phyloP scores from a whole-genome alignment of 2,888 invertebrate genomes.

The Aethes cnicana region DNA sequence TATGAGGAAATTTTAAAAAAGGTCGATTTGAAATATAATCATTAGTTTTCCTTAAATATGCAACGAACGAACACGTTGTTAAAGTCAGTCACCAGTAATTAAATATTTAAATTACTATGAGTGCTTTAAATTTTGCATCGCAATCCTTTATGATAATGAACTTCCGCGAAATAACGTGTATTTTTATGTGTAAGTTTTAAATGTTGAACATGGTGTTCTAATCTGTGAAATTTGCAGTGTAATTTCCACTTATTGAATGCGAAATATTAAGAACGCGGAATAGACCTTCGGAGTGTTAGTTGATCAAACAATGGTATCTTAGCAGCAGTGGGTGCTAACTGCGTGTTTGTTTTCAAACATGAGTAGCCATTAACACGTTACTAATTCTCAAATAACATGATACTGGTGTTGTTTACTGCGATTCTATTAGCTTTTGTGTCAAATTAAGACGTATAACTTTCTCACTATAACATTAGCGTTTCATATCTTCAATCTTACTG shows the following conservation, averaged over 20 bases:
- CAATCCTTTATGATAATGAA: conserved; percentile 27
- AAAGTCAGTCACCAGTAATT: conserved; percentile 10
- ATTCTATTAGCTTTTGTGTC: conserved; percentile 3
- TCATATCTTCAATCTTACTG: background rate
- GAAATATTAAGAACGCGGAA: conserved; percentile 13
- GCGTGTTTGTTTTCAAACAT: conserved; percentile 56
- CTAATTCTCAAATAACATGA: conserved; percentile 27
- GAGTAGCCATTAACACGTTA: conserved; percentile 36
- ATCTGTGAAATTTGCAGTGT: conserved; percentile 14
- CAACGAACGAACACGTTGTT: conserved; percentile 37
- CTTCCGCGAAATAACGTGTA: conserved; percentile 17
- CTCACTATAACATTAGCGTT: background rate
- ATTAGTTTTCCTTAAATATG: conserved; percentile 53
- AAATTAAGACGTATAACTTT: conserved; percentile 7
- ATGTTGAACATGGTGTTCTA: conserved; percentile 7
- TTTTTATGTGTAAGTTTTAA: conserved; percentile 12
- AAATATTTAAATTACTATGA: conserved; percentile 10
- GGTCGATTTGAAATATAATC: conserved; percentile 24
- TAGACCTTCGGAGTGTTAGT: conserved; percentile 40
- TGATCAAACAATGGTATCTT: conserved; percentile 53
- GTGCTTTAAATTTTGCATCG: conserved; percentile 20
- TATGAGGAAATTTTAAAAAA: conserved; percentile 29
- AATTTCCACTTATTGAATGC: conserved; percentile 19
- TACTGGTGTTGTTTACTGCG: conserved; percentile 17
- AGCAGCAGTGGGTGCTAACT: conserved; percentile 56